Percentiles rank a stretch among this genome's conserved stretches.
Evolutionary conservation across 92 coral and sea anemone species (phyloP).

Genomic region (Umimayanthus chanpuru): DNA sequence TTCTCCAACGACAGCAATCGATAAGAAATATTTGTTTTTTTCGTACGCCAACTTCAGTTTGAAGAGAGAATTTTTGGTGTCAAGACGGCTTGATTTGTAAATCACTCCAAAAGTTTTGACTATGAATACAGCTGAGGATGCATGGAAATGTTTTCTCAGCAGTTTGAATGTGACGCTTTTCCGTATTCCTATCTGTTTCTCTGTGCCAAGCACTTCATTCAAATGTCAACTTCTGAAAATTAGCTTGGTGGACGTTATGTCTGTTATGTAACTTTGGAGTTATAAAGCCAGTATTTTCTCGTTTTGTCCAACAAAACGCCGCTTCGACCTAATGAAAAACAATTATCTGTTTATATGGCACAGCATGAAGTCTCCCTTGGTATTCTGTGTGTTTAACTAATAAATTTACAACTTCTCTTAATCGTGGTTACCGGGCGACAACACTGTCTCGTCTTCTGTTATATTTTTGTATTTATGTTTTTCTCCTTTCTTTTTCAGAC

Average conservation of each 20-base stretch:
- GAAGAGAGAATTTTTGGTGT: conserved; percentile 34
- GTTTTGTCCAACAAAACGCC: conserved; percentile 55
- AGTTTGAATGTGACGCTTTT: background rate
- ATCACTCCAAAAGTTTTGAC: conserved; percentile 37
- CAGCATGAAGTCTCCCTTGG: conserved; percentile 43
- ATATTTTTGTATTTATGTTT: conserved; percentile 11
- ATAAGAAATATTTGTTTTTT: conserved; percentile 35
- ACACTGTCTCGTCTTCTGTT: background rate
- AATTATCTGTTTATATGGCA: conserved; percentile 36
- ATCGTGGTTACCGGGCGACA: conserved; percentile 29
- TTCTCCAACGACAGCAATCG: conserved; percentile 17
- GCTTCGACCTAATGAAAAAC: conserved; percentile 44
- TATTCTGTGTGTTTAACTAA: conserved; percentile 23
- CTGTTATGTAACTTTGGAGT: conserved; percentile 46
- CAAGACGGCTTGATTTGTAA: conserved; percentile 40
- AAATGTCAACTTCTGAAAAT: conserved; percentile 1
- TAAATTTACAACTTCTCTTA: conserved; percentile 19
- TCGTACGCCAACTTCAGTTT: conserved; percentile 38
- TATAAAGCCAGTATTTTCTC: conserved; percentile 45
- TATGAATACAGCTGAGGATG: conserved; percentile 29
- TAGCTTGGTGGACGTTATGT: background rate
- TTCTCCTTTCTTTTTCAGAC: conserved; percentile 55
- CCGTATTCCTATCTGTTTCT: background rate
- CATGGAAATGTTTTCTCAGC: background rate
- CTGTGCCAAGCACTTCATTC: background rate